These are phyloP conservation scores for Typhlomys cinereus DNA, from an alignment of 2,113 vertebrate genomes.

Conservation along the genomic window DNA sequence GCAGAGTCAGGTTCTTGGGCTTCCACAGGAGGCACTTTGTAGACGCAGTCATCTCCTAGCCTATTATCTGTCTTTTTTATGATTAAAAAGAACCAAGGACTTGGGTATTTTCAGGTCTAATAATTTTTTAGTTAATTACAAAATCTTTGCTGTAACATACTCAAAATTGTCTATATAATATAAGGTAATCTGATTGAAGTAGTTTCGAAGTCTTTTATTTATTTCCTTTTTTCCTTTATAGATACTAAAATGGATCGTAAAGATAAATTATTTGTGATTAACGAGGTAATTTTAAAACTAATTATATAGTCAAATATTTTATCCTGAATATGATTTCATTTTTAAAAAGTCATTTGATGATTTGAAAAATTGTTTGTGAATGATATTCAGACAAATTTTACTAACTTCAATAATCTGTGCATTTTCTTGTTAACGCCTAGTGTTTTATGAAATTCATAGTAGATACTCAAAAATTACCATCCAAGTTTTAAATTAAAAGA, in stretches of 20 bases:
- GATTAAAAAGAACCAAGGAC: not conserved
- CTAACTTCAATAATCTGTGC: not conserved
- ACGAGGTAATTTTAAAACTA: conserved; percentile 90
- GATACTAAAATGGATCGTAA: conserved; percentile 99
- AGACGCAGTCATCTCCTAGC: not conserved
- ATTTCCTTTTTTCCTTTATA: conserved; percentile 76
- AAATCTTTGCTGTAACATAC: not conserved
- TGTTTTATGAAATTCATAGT: not conserved
- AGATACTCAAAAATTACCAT: not conserved
- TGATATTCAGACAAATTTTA: not conserved
- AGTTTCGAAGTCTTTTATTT: conserved; percentile 25
- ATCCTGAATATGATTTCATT: not conserved
- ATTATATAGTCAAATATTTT: conserved; percentile 29
- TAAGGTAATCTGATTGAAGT: conserved; percentile 39
- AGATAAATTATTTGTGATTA: conserved; percentile 96
- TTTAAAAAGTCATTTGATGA: not conserved
- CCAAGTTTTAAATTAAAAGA: not conserved
- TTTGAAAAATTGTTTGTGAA: conserved; percentile 12
- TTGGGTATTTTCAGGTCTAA: not conserved
- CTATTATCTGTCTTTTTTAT: not conserved
- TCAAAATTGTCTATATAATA: conserved; percentile 7
- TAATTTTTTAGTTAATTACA: conserved; percentile 4
- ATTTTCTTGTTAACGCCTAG: not conserved
- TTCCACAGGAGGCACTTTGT: too few species aligned
- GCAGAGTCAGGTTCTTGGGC: too few species aligned